Evolutionary conservation across 2,113 vertebrate genomes (phyloP), one percentile per base, ranked within the genome.

Genomic region (Thalassoma bifasciatum): DNA sequence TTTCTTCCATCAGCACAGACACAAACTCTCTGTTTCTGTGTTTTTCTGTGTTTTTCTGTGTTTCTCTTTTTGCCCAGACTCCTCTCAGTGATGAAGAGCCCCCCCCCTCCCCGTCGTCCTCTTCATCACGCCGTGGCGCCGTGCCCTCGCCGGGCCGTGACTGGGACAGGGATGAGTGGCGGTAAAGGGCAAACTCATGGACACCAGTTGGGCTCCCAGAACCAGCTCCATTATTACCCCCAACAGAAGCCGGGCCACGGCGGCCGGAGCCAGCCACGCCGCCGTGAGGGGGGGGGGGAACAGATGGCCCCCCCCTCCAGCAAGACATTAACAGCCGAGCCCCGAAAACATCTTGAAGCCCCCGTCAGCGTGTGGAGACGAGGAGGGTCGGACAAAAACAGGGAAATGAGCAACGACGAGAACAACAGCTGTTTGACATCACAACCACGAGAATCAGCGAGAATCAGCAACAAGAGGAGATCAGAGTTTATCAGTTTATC

Each of bases 291-390:
- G n/a, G n/a, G n/a, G n/a, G n/a, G n/a, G n/a, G n/a, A 91, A 87
- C 93, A 93, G 93, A 93, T 93, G 92, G 91, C 86, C 88, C 79
- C 81, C 90, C 91, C 87, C 90, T 90, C 87, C 30, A 90, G 90
- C 90, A 90, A 90, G 89, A 93, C 89, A 91, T 91, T 88, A 89
- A 91, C 84, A 77, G 89, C 86, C 53, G 85, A 92, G 89, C 88
- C 90, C 83, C 88, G 87, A 89, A 92, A 92, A 91, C 91, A 92
- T 93, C 90, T 93, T 93, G 91, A 91, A 83, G 86, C 89, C 78
- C 76, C 88, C 63, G 89, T 87, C 70, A 80, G 88, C 82, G 50
- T 76, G 51, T 74, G 68, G 85, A 81, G 65, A 78, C 81, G 83
- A 73, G 70, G 47, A 74, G 37, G 59, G 30, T 53, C 30, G 47